These are phyloP conservation scores for Colinus virginianus DNA, from an alignment of 2,113 vertebrate genomes.

Conservation along the genomic window DNA sequence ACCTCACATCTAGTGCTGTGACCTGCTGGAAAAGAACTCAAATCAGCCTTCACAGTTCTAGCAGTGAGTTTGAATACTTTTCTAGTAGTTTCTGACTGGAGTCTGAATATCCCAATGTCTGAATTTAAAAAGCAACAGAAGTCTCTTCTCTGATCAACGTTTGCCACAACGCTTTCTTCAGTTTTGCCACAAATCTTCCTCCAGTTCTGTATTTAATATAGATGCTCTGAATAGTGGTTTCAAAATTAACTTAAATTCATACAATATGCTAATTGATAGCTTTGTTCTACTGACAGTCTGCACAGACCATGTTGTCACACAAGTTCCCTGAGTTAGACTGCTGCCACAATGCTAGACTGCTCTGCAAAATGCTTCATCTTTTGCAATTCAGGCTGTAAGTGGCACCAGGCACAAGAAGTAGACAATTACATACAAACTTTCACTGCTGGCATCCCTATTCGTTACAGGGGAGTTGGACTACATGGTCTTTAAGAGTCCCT, in stretches of 20 bases:
- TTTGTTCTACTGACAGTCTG: not conserved
- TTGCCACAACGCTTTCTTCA: not conserved
- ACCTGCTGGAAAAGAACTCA: not conserved
- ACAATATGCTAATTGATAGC: not conserved
- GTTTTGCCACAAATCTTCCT: not conserved
- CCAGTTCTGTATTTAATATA: not conserved
- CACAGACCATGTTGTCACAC: accelerated
- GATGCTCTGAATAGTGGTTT: not conserved
- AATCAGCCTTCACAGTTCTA: not conserved
- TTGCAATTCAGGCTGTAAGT: not conserved
- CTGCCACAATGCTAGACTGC: not conserved
- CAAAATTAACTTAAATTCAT: not conserved
- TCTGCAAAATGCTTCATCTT: not conserved
- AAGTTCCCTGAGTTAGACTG: not conserved
- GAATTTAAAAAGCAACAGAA: not conserved
- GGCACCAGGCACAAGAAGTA: not conserved
- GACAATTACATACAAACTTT: not conserved
- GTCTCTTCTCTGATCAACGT: not conserved
- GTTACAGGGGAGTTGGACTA: not conserved
- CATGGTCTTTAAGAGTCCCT: not conserved
- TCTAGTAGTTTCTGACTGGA: not conserved
- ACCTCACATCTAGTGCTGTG: not conserved
- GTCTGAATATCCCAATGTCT: not conserved
- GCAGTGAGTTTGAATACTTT: not conserved
- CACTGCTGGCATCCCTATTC: not conserved